These are phyloP conservation scores for Torymus texanus DNA, from an alignment of 2,888 invertebrate species.

Conservation along the genomic window DNA sequence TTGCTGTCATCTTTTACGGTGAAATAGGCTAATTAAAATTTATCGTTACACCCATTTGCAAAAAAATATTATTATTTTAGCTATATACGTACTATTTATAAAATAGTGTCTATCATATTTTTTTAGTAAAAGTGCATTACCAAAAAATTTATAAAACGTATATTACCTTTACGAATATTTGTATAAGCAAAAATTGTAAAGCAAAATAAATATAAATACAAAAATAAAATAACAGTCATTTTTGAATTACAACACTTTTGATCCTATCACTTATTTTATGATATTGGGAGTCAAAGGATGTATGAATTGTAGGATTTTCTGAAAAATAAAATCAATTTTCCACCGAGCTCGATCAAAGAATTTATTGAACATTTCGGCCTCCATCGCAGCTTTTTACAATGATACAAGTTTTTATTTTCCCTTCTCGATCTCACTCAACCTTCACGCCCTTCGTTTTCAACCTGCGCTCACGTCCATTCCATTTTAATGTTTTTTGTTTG, in stretches of 20 bases:
- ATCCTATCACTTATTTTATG: too few relatives aligned
- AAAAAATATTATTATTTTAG: too few relatives aligned
- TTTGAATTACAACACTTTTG: too few relatives aligned
- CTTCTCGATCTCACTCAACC: slow-evolving; percentile 4
- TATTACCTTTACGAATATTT: too few relatives aligned
- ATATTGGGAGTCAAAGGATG: not conserved
- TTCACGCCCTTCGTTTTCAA: not conserved
- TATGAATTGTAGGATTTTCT: not conserved
- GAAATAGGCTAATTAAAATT: too few relatives aligned
- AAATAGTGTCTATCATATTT: too few relatives aligned
- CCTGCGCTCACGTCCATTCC: slow-evolving; percentile 31
- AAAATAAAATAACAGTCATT: not conserved
- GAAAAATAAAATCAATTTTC: slow-evolving; percentile 10
- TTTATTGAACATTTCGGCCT: slow-evolving; percentile 67
- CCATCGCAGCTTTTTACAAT: slow-evolving; percentile 66
- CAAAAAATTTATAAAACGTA: too few relatives aligned
- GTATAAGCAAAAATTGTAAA: too few relatives aligned
- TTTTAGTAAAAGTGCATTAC: too few relatives aligned
- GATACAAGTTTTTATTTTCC: slow-evolving; percentile 61
- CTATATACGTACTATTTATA: too few relatives aligned
- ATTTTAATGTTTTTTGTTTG: slow-evolving; percentile 24
- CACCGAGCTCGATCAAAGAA: slow-evolving; percentile 66
- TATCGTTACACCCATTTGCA: too few relatives aligned
- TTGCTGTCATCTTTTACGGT: too few relatives aligned
- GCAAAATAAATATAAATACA: not conserved